Percentiles rank a stretch among this genome's conserved stretches.
phyloP scores from a whole-genome alignment of 2,888 invertebrate species.

The Trissonchulus latispiculum region DNA sequence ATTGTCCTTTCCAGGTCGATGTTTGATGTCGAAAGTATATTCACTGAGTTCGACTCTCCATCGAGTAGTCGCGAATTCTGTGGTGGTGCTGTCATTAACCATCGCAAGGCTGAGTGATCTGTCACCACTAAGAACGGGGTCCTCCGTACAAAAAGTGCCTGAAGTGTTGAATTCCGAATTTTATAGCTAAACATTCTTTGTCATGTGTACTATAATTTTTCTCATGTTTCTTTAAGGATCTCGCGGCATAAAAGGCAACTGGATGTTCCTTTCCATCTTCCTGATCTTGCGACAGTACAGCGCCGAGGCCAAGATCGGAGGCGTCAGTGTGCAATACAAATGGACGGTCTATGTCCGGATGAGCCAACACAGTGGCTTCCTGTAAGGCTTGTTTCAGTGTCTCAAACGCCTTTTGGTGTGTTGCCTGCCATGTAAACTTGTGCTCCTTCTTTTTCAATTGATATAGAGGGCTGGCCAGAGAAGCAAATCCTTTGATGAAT shows the following conservation, averaged over 20 bases:
- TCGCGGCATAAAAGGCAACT: constrained; percentile 32
- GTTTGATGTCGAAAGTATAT: no score
- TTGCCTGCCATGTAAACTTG: constrained; percentile 27
- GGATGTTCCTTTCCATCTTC: constrained; percentile 25
- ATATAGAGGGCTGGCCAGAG: constrained; percentile 26
- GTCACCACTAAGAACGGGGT: constrained; percentile 16
- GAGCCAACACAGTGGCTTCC: constrained; percentile 25
- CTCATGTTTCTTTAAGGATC: constrained; percentile 28
- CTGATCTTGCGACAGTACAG: constrained; percentile 29
- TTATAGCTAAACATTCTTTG: constrained; percentile 30
- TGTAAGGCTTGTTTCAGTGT: constrained; percentile 24
- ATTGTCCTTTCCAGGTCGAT: no score
- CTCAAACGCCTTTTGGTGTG: constrained; percentile 24
- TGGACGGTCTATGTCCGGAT: constrained; percentile 26
- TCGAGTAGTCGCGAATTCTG: no score
- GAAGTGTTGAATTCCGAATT: constrained; percentile 25
- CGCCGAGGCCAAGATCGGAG: constrained; percentile 31
- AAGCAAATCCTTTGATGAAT: constrained; percentile 26
- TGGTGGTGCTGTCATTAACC: constrained; percentile 34
- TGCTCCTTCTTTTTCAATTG: constrained; percentile 28
- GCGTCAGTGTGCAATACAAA: constrained; percentile 33
- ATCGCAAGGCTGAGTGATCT: constrained; percentile 26
- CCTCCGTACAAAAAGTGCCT: not conserved
- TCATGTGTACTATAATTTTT: constrained; percentile 30
- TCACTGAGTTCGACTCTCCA: no score